Base-by-base conservation (phyloP, 23 tunicate species). In the Ciona savignyi region DNA sequence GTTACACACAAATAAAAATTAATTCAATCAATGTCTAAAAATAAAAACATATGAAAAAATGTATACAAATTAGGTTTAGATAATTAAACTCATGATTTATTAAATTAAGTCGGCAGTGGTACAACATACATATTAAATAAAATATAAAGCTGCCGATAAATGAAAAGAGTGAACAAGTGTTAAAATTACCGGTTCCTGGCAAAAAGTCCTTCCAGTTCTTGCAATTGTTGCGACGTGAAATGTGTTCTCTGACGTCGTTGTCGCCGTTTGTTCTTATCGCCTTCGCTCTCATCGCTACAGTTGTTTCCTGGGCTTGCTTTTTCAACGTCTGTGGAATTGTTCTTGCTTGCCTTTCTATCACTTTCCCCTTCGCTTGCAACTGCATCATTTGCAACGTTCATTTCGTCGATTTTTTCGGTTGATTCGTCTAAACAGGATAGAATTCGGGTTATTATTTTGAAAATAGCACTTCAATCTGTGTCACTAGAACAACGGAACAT, bases 201-300 rank as follows among this genome's bases (percentile, higher is more conserved):
- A 64, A 95, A 95, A 23, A 86, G 68, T 29, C 77, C 29, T 77
- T 95, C 99, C 4, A 95, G 80, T 62, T 95, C 96, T 73, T 95
- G 96, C 3, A 95, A 78, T 74, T 95, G 99, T 23, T 71, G 75
- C 0, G 99, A 95, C 29, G 99, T 83, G 72, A 95, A 95, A 72
- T 95, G 99, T 3, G 99, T 95, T 77, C 99, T 67, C 65, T 95
- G 99, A 3, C 99, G 78, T 80, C 99, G 63, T 34, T 85, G 93
- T 72, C 95, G 72, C 27, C 87, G 67, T 60, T 86, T 85, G 78
- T 87, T 94, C 27, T 87, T 89, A 22, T 77, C 88, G 20, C 74
- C 88, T 20, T 82, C 97, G 30, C 81, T 92, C 1, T 82, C 88
- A 34, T 85, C 95, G 61, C 82, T 80, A 63, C 84, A 72, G 27